A percentile compares a stretch with the other conserved stretches of the same genome.
phyloP scores from a whole-genome alignment of 2,888 invertebrate genomes.

The Melanostoma mellinum region DNA sequence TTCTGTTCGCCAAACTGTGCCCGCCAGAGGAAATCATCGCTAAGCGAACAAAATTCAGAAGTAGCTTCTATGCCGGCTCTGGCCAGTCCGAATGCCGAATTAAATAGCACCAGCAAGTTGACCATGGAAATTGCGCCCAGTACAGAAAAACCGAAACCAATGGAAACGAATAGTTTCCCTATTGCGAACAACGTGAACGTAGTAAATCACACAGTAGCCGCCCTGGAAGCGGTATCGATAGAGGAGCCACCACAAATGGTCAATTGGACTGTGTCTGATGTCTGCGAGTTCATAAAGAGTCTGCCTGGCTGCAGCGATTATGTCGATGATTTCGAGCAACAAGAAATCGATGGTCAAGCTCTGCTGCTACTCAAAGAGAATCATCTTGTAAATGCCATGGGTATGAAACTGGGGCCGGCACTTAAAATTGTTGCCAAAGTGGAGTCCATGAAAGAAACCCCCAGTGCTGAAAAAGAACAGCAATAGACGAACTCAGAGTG shows the following conservation, averaged over 20 bases:
- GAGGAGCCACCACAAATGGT: conserved; percentile 79
- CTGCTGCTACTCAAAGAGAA: conserved; percentile 95
- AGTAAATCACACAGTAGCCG: conserved; percentile 33
- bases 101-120: conserved; percentile 33
- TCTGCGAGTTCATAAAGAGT: conserved; percentile 93
- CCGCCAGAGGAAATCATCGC: conserved; percentile 81
- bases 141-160: conserved; percentile 39
- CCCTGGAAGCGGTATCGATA: conserved; percentile 41
- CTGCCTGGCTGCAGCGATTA: conserved; percentile 95
- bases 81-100: conserved; percentile 45
- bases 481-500: conserved; percentile 31
- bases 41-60: conserved; percentile 71
- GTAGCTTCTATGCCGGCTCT: conserved; percentile 33
- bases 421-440: conserved; percentile 97
- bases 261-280: conserved; percentile 89
- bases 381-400: conserved; percentile 96
- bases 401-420: conserved; percentile 97
- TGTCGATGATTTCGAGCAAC: conserved; percentile 96
- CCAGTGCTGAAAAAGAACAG: conserved; percentile 70
- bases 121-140: conserved; percentile 37
- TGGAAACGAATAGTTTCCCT: conserved; percentile 44
- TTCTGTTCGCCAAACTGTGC: conserved; percentile 90
- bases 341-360: conserved; percentile 98
- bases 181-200: conserved; percentile 23
- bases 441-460: conserved; percentile 86